Percentiles rank a stretch among this genome's conserved stretches.
Conservation (phyloP, 2,888 invertebrate genomes). For the Drosophila nr. medialis region DNA sequence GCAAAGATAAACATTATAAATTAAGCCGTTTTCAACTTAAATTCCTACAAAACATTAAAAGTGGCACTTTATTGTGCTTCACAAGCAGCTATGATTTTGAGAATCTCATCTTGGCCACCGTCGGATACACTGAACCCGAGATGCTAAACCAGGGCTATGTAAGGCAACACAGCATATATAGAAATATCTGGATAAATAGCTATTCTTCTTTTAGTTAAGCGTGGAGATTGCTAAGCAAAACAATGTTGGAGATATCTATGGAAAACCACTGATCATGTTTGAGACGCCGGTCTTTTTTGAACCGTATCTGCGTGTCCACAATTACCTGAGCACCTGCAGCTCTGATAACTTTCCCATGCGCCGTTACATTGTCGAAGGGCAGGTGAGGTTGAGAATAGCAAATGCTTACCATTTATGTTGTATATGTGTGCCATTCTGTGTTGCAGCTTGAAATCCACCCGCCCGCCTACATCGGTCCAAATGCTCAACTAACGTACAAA, state of each 20-base stretch:
- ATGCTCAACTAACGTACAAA: slow-evolving; percentile 57
- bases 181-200: not conserved
- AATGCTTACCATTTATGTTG: not conserved
- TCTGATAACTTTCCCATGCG: slow-evolving; percentile 88
- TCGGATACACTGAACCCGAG: slow-evolving; percentile 86
- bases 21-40: not conserved
- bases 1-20: not conserved
- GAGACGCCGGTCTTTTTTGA: slow-evolving; percentile 93
- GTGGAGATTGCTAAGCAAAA: slow-evolving; percentile 81
- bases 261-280: slow-evolving; percentile 87
- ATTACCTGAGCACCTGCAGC: slow-evolving; percentile 87
- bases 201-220: slow-evolving; percentile 67
- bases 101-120: slow-evolving; percentile 89
- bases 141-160: slow-evolving; percentile 87
- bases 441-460: slow-evolving; percentile 28
- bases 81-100: slow-evolving; percentile 88
- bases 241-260: slow-evolving; percentile 81
- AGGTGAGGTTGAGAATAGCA: slow-evolving; percentile 79
- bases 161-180: slow-evolving; percentile 65
- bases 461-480: slow-evolving; percentile 83
- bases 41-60: slow-evolving; percentile 67
- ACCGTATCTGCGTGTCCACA: slow-evolving; percentile 91
- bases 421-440: not conserved
- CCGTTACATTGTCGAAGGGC: slow-evolving; percentile 88
- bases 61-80: slow-evolving; percentile 90